Percentiles rank a stretch among this genome's conserved stretches.
phyloP scores from a whole-genome alignment of 2,888 invertebrate species.

The Macrosiphum euphorbiae region DNA sequence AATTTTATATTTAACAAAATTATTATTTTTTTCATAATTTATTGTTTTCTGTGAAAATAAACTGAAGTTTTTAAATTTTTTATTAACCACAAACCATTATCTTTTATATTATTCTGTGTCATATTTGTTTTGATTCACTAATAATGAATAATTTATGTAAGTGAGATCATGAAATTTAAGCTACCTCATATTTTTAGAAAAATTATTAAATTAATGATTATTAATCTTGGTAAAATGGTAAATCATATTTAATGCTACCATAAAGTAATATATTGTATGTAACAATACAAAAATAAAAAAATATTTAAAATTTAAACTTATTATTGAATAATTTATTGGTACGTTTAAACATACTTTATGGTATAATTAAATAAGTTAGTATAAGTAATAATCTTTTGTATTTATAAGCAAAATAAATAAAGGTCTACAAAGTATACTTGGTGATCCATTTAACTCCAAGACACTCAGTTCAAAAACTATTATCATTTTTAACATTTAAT shows the following conservation, averaged over 20 bases:
- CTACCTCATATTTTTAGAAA: background rate
- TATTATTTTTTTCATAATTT: background rate
- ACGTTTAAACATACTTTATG: constrained; percentile 25
- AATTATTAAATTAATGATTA: background rate
- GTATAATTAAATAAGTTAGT: background rate
- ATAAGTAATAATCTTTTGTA: background rate
- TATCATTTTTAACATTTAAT: background rate
- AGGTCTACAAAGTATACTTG: background rate
- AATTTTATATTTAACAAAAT: background rate
- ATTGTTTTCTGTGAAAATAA: background rate
- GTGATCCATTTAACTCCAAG: background rate
- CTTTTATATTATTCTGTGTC: background rate
- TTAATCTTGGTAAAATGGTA: background rate
- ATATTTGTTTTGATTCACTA: background rate
- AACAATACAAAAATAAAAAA: background rate
- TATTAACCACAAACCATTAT: background rate
- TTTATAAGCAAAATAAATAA: background rate
- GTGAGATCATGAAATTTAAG: background rate
- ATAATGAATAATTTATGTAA: background rate
- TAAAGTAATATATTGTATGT: constrained; percentile 6
- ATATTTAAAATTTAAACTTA: background rate
- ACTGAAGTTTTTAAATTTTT: background rate
- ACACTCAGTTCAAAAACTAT: background rate
- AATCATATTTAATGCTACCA: background rate
- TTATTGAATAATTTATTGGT: background rate